Conservation (phyloP, 1,140 invertebrate genomes). For the Drosophila simulans region DNA sequence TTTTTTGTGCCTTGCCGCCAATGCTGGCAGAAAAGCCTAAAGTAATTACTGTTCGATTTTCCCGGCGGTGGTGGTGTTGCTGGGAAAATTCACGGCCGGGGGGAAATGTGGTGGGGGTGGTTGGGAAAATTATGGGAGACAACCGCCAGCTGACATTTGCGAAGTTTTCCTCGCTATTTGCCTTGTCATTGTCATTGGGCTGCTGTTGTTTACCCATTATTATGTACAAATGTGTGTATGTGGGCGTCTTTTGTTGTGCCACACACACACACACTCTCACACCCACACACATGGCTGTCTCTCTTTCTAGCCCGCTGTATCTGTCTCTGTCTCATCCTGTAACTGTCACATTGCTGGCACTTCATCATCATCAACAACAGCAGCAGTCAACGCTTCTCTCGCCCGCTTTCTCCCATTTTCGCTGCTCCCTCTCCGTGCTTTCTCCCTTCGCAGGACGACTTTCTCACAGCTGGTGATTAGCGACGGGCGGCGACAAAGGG, state of each 20-base stretch:
- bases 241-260: constrained; percentile 11
- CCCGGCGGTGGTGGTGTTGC: constrained; percentile 9
- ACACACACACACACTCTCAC: constrained; percentile 6
- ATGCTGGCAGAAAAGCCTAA: constrained; percentile 7
- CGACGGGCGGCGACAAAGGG: constrained; percentile 18
- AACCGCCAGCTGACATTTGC: constrained; percentile 38
- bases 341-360: constrained; percentile 75
- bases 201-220: constrained; percentile 52
- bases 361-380: constrained; percentile 66
- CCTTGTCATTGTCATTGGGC: constrained; percentile 64
- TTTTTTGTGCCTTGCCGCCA: constrained; percentile 2
- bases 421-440: background rate
- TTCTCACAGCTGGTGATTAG: constrained; percentile 60
- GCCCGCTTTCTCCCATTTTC: constrained; percentile 7
- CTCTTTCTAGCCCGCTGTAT: constrained; percentile 21
- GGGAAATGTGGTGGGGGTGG: background rate
- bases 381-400: constrained; percentile 40
- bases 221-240: constrained; percentile 9
- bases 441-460: constrained; percentile 3
- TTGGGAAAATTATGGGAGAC: constrained; percentile 34
- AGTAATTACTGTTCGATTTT: constrained; percentile 75
- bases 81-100: background rate
- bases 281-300: background rate
- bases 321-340: constrained; percentile 60
- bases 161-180: constrained; percentile 58